Base-by-base conservation (phyloP, 2,797 vertebrate species). In the Cyprinella venusta region DNA sequence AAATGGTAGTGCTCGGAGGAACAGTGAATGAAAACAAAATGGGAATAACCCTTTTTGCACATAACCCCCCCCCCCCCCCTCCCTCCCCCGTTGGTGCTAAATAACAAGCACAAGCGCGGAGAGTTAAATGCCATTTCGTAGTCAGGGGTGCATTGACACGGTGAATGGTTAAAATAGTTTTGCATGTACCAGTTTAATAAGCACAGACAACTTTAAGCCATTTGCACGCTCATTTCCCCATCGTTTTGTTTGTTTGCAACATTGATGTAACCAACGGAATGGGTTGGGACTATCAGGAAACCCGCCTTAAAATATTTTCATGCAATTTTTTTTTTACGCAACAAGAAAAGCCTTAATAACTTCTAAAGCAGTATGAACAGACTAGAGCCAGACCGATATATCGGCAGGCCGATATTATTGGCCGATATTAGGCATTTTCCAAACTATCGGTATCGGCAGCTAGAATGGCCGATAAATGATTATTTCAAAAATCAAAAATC, bases 1-100 rank as follows among this genome's bases (percentile, higher is more conserved):
- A 92, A 93, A 91, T 92, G 90, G 90, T 92, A 93, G 89, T 83
- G 87, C 89, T 92, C 86, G 88, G 85, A 93, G 91, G 92, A 91
- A 91, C 88, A 90, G 90, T 90, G 90, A 92, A 91, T 86, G 90
- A 92, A 93, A 88, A 89, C 91, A 88, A 90, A 87, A 90, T 88
- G 89, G 90, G 88, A 85, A 88, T 93, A 94, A 94, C 93, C 92
- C 93, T 86, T 90, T 48, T 91, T 88, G 85, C 76, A 82, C 83
- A 86, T 78, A 84, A 75, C 67, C 63, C 24, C 71, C 64, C 54
- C 13, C 75, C 26, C 67, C 63, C 24, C 71, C 64, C 54, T 21
- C 75, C 26, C 52, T n/a, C 56, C 79, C 71, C 70, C 65, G 12
- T 59, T 38, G 61, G 59, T 54, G 45, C 75, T 76, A 87, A 88